These are phyloP conservation scores for Prosapia bicincta DNA, from an alignment of 2,888 invertebrate species.

Conservation along the genomic window DNA sequence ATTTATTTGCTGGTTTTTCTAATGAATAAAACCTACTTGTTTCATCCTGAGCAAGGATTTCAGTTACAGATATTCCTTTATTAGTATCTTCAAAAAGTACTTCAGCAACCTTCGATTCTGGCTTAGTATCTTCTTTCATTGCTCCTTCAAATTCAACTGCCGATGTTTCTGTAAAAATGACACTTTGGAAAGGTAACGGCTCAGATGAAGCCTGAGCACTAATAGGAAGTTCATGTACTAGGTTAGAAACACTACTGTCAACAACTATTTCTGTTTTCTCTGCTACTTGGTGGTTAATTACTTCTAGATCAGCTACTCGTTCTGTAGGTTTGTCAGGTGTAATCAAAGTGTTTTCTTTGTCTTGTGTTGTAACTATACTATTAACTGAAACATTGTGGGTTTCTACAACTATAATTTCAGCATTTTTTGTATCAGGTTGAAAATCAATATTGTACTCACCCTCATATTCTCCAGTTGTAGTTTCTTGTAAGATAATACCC, in stretches of 20 bases:
- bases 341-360: slow-evolving; percentile 50
- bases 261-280: slow-evolving; percentile 46
- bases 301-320: slow-evolving; percentile 40
- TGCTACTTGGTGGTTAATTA: slow-evolving; percentile 47
- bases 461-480: slow-evolving; percentile 58
- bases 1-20: slow-evolving; percentile 41
- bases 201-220: slow-evolving; percentile 39
- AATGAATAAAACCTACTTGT: slow-evolving; percentile 45
- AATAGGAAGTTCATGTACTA: slow-evolving; percentile 42
- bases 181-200: slow-evolving; percentile 41
- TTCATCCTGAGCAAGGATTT: slow-evolving; percentile 49
- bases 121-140: slow-evolving; percentile 45
- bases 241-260: slow-evolving; percentile 43
- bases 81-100: slow-evolving; percentile 42
- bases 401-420: slow-evolving; percentile 42
- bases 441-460: slow-evolving; percentile 44
- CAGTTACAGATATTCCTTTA: slow-evolving; percentile 45
- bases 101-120: slow-evolving; percentile 41
- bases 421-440: slow-evolving; percentile 54
- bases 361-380: slow-evolving; percentile 46
- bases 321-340: slow-evolving; percentile 47
- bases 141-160: slow-evolving; percentile 40
- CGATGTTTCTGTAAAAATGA: slow-evolving; percentile 41
- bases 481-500: slow-evolving; percentile 50
- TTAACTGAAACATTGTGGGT: slow-evolving; percentile 44